Base-by-base conservation (phyloP, 2,113 vertebrate genomes). In the Cygnus buccinator region DNA sequence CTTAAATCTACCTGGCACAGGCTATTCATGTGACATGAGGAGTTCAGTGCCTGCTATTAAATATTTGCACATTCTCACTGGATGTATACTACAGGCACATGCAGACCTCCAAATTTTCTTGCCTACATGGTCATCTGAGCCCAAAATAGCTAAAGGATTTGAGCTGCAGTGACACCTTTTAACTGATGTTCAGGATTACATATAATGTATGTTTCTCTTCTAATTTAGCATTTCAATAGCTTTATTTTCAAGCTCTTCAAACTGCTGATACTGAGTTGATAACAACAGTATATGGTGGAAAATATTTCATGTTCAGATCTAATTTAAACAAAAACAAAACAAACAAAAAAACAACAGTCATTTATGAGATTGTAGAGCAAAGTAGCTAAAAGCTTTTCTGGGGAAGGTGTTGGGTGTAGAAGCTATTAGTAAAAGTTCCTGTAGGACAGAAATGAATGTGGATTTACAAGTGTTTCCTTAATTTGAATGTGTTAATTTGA, bases 1-100 rank as follows among this genome's bases (percentile, higher is more conserved):
- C 48, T 75, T 37, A 26, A 11, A 4, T 55, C 63, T 18, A 19
- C 8, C 10, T 39, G 44, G 20, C 12, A 20, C 6, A 15, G 29
- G 29, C 46, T 14, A 1, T 43, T 43, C 0, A 0, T 3, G 31
- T 25, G n/a, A 28, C n/a, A 1, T 48, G 22, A 1, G 10, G 65
- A 31, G n/a, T 12, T 63, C 41, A 11, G 31, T 23, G 52, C 33
- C 25, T 0, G 0, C 41, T 59, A 0, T 31, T 58, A 66, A 44
- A 28, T 61, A 20, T 28, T 63, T 11, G 22, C 57, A 17, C 13
- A 2, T 39, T 52, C 59, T 31, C 20, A 94, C 55, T 39, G 43
- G 68, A 7, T 0, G 0, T 2, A 1, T 29, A 14, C 43, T 54
- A 67, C n/a, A 25, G 59, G n/a, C 1, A 0, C 20, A 3, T 11